Evolutionary conservation across 2,797 vertebrate genomes (phyloP).

Genomic region (Takifugu rubripes): DNA sequence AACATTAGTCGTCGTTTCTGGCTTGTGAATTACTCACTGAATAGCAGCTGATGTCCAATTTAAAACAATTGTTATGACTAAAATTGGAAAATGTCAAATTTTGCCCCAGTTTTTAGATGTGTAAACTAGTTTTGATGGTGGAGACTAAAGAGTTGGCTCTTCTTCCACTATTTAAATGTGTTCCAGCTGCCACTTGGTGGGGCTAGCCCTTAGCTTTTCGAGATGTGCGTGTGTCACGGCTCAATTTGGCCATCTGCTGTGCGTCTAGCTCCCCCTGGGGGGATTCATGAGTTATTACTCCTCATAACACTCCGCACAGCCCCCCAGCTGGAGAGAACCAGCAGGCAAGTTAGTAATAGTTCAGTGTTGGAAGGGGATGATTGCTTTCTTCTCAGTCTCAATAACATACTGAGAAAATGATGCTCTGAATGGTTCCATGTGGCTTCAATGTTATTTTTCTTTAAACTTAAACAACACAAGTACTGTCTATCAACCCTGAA

Average conservation of each 20-base stretch:
- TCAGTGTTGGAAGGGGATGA: background rate
- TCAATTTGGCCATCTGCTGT: slow-evolving; percentile 43
- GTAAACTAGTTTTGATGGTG: slow-evolving; percentile 8
- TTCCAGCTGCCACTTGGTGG: slow-evolving; percentile 66
- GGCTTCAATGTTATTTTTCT: background rate
- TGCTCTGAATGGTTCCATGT: background rate
- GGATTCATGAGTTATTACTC: slow-evolving; percentile 56
- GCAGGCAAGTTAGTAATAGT: slow-evolving; percentile 5
- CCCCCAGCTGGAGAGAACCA: slow-evolving; percentile 37
- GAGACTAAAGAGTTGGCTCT: slow-evolving; percentile 32
- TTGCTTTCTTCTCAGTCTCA: slow-evolving; percentile 15
- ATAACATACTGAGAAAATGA: slow-evolving; percentile 10
- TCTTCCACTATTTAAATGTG: slow-evolving; percentile 30
- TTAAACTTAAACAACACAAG: slow-evolving; percentile 20
- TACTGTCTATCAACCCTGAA: background rate
- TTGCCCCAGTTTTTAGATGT: background rate
- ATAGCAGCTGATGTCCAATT: no score
- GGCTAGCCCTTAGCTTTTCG: slow-evolving; percentile 57
- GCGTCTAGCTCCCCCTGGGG: slow-evolving; percentile 66
- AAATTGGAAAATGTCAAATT: background rate
- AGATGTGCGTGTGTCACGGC: background rate
- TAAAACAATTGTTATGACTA: background rate
- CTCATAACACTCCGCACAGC: slow-evolving; percentile 22
- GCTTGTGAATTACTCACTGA: no score
- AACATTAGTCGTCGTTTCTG: no score